phyloP scores from a whole-genome alignment of 2,888 invertebrate genomes.

The Nasonia oneida region DNA sequence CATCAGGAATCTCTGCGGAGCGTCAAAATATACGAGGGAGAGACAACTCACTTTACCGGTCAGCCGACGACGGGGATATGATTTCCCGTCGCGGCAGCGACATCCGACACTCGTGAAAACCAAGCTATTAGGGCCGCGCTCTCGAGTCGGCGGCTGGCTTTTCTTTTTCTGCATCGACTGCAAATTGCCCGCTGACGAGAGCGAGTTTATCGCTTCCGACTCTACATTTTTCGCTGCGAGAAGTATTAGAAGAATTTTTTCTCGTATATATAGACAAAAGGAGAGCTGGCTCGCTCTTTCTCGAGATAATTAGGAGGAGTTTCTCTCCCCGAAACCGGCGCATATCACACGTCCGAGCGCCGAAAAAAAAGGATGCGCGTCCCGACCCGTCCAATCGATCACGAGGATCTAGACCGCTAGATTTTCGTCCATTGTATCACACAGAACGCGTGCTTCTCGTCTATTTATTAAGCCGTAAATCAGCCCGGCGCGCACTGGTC shows the following conservation, averaged over 20 bases:
- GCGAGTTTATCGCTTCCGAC: not conserved
- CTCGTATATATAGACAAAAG: not conserved
- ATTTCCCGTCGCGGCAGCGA: slow-evolving; percentile 69
- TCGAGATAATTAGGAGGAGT: not conserved
- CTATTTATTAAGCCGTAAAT: slow-evolving; percentile 72
- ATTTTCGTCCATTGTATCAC: no score
- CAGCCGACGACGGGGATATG: slow-evolving; percentile 70
- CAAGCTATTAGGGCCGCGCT: slow-evolving; percentile 62
- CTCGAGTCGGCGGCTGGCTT: not conserved
- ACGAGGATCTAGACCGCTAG: not conserved
- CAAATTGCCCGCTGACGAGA: slow-evolving; percentile 32
- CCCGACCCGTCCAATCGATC: not conserved
- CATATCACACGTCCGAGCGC: not conserved
- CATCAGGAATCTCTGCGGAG: not conserved
- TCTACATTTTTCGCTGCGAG: no score
- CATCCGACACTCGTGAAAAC: slow-evolving; percentile 74
- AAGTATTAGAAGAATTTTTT: not conserved
- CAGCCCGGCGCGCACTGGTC: slow-evolving; percentile 65
- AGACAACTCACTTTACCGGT: slow-evolving; percentile 70
- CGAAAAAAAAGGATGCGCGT: not conserved
- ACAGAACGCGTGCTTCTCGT: not conserved
- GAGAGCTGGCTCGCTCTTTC: not conserved
- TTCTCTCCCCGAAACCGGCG: not conserved
- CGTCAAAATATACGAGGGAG: not conserved
- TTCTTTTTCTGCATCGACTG: slow-evolving; percentile 34